Evolutionary conservation across 2,888 invertebrate genomes (phyloP).

Genomic region (Athalia circularis): DNA sequence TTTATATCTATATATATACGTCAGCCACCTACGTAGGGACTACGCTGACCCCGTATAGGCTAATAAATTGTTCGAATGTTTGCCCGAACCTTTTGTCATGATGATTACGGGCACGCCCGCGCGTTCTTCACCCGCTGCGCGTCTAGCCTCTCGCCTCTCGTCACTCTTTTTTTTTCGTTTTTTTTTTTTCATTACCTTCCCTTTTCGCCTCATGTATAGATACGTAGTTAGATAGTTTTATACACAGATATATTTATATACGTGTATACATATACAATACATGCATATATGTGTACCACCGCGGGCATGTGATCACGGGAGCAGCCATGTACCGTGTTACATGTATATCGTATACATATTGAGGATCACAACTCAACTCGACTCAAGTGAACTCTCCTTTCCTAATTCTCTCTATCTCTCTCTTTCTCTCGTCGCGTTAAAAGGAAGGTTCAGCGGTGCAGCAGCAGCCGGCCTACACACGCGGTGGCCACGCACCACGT

Average conservation of each 20-base stretch:
- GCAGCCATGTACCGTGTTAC: neutral
- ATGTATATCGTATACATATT: neutral
- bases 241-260: conserved; percentile 14
- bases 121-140: conserved; percentile 37
- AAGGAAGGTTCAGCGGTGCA: conserved; percentile 20
- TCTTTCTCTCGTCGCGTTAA: too few species aligned
- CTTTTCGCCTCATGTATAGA: too few species aligned
- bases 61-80: conserved; percentile 71
- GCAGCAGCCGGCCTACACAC: neutral
- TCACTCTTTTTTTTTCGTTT: conserved; percentile 5
- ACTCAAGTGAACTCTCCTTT: conserved; percentile 53
- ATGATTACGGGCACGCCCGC: conserved; percentile 64
- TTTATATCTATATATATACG: neutral
- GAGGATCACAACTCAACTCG: conserved; percentile 24
- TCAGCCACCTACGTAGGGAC: neutral
- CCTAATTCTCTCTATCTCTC: neutral
- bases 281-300: neutral
- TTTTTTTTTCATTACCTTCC: too few species aligned
- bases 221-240: neutral
- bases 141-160: conserved; percentile 36
- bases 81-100: conserved; percentile 70
- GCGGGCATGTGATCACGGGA: too few species aligned
- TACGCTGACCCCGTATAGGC: conserved; percentile 60
- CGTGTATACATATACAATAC: conserved; percentile 20
- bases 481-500: conserved; percentile 37